Evolutionary conservation across 2,113 vertebrate genomes (phyloP).

Genomic region (Symphodus melops): DNA sequence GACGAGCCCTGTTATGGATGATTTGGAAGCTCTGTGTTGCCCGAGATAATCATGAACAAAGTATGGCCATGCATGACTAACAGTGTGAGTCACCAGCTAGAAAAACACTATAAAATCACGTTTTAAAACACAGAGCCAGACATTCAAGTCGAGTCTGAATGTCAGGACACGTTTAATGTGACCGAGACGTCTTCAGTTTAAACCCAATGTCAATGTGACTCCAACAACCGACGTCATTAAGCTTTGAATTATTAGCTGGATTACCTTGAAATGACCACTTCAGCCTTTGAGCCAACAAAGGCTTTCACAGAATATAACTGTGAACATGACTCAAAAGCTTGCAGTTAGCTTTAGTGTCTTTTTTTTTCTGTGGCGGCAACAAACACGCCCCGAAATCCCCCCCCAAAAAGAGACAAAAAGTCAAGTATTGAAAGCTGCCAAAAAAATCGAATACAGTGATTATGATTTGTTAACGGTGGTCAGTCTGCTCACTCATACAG

Average conservation of each 20-base stretch:
- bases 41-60: conserved; percentile 59
- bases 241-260: conserved; percentile 2
- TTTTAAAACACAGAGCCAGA: conserved; percentile 18
- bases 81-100: conserved; percentile 3
- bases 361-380: neutral
- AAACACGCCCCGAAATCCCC: neutral
- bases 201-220: conserved; percentile 30
- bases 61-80: conserved; percentile 60
- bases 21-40: conserved; percentile 42
- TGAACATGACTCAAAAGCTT: neutral
- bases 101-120: conserved; percentile 33
- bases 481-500: no score
- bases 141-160: conserved; percentile 30
- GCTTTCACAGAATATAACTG: neutral
- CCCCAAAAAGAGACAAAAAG: neutral
- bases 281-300: neutral
- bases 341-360: neutral
- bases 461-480: no score
- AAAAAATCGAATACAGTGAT: no score
- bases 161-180: neutral
- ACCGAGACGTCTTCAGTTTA: neutral
- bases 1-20: conserved; percentile 52
- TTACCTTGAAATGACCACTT: conserved; percentile 46
- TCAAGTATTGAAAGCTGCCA: neutral
- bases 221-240: conserved; percentile 10